phyloP scores from a whole-genome alignment of 2,888 invertebrate genomes.

The Notocelia uddmanniana region DNA sequence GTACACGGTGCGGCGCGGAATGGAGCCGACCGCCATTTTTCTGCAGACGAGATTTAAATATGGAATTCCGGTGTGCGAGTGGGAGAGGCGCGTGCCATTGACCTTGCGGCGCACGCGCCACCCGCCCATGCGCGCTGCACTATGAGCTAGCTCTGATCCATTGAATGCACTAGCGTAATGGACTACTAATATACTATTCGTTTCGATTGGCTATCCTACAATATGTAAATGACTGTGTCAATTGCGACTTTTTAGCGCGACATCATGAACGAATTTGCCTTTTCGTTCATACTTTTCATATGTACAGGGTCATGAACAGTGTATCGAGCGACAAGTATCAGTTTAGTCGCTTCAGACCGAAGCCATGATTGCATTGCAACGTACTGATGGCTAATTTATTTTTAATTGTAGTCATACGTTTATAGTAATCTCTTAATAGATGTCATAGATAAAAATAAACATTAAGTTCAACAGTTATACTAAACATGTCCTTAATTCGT shows the following conservation, averaged over 20 bases:
- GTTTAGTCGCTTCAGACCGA: not conserved
- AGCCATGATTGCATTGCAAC: no score
- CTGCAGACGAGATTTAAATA: conserved; percentile 86
- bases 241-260: not conserved
- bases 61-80: conserved; percentile 86
- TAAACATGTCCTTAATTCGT: conserved; percentile 14
- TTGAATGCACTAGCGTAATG: conserved; percentile 35
- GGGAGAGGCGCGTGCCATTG: conserved; percentile 85
- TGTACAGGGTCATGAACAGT: not conserved
- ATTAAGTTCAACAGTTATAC: conserved; percentile 16
- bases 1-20: conserved; percentile 78
- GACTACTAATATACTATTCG: conserved; percentile 28
- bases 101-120: conserved; percentile 83
- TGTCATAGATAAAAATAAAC: conserved; percentile 37
- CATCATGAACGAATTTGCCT: not conserved
- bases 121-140: conserved; percentile 58
- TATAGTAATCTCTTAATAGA: conserved; percentile 12
- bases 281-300: not conserved
- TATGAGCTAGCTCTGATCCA: conserved; percentile 43
- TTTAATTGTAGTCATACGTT: not conserved
- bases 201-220: conserved; percentile 15
- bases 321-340: not conserved
- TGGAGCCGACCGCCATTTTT: conserved; percentile 84
- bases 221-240: conserved; percentile 7
- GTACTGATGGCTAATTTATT: not conserved